Base-by-base conservation (phyloP, 1,140 invertebrate species). In the Ceratina japonica region DNA sequence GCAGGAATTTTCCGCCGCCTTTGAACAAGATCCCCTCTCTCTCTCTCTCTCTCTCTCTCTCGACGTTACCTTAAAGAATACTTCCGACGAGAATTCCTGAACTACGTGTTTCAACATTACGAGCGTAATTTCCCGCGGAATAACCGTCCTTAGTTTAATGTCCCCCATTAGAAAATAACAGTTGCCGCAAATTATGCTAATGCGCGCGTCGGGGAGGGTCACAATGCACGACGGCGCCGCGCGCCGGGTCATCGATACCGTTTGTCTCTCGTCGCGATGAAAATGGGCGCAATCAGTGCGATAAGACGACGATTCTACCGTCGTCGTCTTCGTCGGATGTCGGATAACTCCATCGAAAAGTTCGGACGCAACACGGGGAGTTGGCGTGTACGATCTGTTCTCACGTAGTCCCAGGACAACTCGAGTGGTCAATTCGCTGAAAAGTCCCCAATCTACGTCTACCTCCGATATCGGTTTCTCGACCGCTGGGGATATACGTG, bases 381-480 rank as follows among this genome's bases (percentile, higher is more conserved):
- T 15, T 24, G 37, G 18, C 37, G 37, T 44, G 37, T n/a, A 56
- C 51, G 27, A 83, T 31, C 44, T 80, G 75, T 80, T 72, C 77
- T 75, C 71, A 69, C 72, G 52, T 72, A 70, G 66, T 72, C 63
- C 44, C 66, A 37, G 66, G 68, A 75, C 68, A 75, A 31, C 68
- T 44, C 52, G 72, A 80, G 66, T 70, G 68, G 83, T 80, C 83
- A 71, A 84, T 83, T 84, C 62, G 62, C 31, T 75, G 54, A 76
- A 76, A 73, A 81, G 31, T 83, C 37, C 63, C 31, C 52, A 54
- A 65, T 59, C 44, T 49, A 66, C 56, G 66, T 80, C 69, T 64
- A 44, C 37, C 59, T 37, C 68, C n/a, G 66, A 78, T 81, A 85
- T 79, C 71, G 66, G 64, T 69, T 82, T 77, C 12, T 2, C n/a